Conservation (phyloP, 2,797 vertebrate species). For the Spea hammondii region DNA sequence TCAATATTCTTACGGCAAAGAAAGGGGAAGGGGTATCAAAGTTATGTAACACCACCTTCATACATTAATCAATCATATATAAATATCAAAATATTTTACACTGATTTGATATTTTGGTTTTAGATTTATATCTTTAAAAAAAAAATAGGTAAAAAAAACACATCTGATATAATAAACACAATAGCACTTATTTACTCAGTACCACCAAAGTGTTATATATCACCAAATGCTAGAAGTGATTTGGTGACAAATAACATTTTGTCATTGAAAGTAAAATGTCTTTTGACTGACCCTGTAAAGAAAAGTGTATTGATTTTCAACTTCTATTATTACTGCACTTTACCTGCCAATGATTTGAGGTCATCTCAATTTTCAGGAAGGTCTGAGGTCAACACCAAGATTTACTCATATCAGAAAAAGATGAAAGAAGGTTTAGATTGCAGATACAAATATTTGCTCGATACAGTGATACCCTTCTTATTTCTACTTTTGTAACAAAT, state of each 20-base stretch:
- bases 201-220: constrained; percentile 23
- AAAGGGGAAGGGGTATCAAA: no score
- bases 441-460: constrained; percentile 42
- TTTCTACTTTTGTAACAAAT: constrained; percentile 3
- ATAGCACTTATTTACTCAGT: no score
- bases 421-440: constrained; percentile 49
- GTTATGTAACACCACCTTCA: no score
- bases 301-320: constrained; percentile 66
- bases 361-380: constrained; percentile 67
- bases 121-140: no score
- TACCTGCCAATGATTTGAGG: constrained; percentile 65
- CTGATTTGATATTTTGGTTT: no score
- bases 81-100: no score
- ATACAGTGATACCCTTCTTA: not conserved
- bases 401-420: constrained; percentile 58
- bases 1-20: no score
- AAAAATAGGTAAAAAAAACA: no score
- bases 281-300: constrained; percentile 63
- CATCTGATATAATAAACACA: no score
- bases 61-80: no score
- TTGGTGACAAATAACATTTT: constrained; percentile 61
- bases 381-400: constrained; percentile 63
- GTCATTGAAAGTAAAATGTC: constrained; percentile 62
- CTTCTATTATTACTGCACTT: constrained; percentile 65
- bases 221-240: constrained; percentile 54